Base-by-base conservation (phyloP, 2,113 vertebrate genomes). In the Notiomystis cincta region DNA sequence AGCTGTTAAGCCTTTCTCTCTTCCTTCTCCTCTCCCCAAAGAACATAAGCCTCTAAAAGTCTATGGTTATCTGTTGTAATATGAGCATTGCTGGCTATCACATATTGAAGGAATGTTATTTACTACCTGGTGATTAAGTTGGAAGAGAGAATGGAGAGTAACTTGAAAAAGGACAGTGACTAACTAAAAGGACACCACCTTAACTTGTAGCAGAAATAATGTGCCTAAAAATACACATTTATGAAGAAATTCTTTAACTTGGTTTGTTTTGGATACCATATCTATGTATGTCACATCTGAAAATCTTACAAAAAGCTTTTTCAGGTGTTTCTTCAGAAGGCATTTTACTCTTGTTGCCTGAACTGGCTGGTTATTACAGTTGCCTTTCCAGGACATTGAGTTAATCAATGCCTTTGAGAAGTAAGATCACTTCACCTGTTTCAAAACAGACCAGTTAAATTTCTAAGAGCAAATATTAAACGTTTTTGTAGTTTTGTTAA, bases 1-100 rank as follows among this genome's bases (percentile, higher is more conserved):
- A 96, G 93, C 76, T 96, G 93, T 70, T 91, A 62, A 94, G 78
- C 42, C 80, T 70, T 93, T 91, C 35, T 87, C 13, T 95, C 51
- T 58, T 92, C 51, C 57, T 62, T 44, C 40, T 70, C 28, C 51
- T 75, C 25, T 95, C 37, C 24, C 33, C n/a, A 23, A 54, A 91
- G 88, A 93, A 51, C n/a, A 73, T 92, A 94, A 94, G 53, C 38
- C 53, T 92, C 78, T 82, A 15, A 54, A 90, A 89, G 87, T 86
- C 66, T 70, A 20, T 7, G 1, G 62, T 94, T 83, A 30, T 85
- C 27, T 75, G 25, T 85, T 58, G 64, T 80, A 37, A 73, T 65
- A 42, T 47, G 58, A 86, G 44, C 50, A 31, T 51, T 58, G 22
- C 64, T 5, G 13, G 38, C 70, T 87, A 38, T 87, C 62, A 45